Evolutionary conservation across 2,797 vertebrate species (phyloP).

Genomic region (Liasis olivaceus): DNA sequence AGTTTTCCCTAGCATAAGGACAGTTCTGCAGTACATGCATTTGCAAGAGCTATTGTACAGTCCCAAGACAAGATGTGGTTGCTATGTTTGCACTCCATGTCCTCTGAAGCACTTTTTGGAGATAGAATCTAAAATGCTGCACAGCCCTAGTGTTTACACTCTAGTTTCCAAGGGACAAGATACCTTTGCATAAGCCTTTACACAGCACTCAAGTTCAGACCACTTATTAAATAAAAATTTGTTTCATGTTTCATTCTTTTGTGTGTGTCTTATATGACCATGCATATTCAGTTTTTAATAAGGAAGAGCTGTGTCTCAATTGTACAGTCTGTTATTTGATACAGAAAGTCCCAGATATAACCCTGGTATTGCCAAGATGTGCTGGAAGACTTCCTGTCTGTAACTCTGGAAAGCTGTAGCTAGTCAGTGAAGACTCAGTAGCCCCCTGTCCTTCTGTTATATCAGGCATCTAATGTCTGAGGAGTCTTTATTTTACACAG

Average conservation of each 20-base stretch:
- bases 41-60: not conserved
- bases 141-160: not conserved
- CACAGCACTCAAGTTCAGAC: not conserved
- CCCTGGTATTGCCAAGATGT: not conserved
- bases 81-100: not conserved
- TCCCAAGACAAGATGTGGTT: not conserved
- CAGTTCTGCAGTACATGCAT: not conserved
- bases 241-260: not conserved
- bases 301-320: not conserved
- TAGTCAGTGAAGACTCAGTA: not conserved
- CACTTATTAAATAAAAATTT: not conserved
- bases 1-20: not conserved
- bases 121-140: not conserved
- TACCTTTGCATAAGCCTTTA: not conserved
- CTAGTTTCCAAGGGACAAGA: not conserved
- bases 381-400: not conserved
- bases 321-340: not conserved
- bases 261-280: not conserved
- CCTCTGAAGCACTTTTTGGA: not conserved
- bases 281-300: not conserved
- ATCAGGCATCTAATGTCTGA: not conserved
- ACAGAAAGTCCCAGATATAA: not conserved
- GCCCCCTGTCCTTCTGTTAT: not conserved
- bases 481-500: not conserved
- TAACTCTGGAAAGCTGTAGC: not conserved